phyloP scores from a whole-genome alignment of 2,113 vertebrate species.

The Hemibagrus wyckioides region DNA sequence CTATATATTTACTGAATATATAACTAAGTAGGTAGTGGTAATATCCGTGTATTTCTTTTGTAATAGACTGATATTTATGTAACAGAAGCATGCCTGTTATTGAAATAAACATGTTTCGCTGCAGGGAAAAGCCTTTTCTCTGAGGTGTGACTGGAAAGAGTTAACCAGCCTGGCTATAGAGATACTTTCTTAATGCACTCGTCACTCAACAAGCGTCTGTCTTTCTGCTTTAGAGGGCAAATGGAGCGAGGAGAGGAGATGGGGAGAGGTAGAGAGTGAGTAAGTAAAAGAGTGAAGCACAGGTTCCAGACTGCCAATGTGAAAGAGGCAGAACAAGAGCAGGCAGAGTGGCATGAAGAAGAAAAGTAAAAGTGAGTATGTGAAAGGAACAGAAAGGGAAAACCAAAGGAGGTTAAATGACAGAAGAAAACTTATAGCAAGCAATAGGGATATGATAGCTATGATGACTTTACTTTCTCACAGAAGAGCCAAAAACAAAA shows the following conservation, averaged over 20 bases:
- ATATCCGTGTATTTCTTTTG: neutral
- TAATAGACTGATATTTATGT: neutral
- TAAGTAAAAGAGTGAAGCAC: neutral
- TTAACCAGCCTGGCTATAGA: slow-evolving; percentile 23
- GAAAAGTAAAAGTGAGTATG: slow-evolving; percentile 2
- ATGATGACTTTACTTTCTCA: neutral
- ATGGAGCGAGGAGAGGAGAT: slow-evolving; percentile 46
- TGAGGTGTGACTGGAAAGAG: slow-evolving; percentile 32
- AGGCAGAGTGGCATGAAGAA: slow-evolving; percentile 2
- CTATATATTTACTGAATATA: neutral
- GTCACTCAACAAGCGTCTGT: slow-evolving; percentile 46
- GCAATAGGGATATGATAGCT: neutral
- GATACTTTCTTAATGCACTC: slow-evolving; percentile 37
- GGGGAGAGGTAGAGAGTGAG: slow-evolving; percentile 8
- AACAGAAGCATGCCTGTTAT: neutral
- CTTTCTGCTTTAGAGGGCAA: slow-evolving; percentile 47
- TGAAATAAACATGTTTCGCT: neutral
- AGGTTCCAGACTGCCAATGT: slow-evolving; percentile 4
- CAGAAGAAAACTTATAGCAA: neutral
- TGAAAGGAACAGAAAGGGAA: neutral
- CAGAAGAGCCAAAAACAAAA: neutral
- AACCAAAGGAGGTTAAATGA: neutral
- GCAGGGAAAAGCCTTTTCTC: too few species aligned
- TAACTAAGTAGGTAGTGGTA: neutral
- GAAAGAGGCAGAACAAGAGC: slow-evolving; percentile 2